phyloP scores from a whole-genome alignment of 2,113 vertebrate species.

The Ranitomeya variabilis region DNA sequence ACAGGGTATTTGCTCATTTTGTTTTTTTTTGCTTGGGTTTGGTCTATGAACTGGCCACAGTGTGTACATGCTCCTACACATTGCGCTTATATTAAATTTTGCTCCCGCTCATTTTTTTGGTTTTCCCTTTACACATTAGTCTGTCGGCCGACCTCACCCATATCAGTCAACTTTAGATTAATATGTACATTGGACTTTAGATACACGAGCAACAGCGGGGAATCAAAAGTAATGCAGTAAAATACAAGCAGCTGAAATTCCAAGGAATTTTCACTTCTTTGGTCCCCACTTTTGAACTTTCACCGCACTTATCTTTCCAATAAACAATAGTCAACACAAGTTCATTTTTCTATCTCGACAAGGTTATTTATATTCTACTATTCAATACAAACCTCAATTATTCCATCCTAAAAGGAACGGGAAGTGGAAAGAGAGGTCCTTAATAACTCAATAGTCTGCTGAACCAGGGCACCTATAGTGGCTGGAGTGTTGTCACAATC shows the following conservation, averaged over 20 bases:
- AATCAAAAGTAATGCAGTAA: neutral
- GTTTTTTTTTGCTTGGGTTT: too few species aligned
- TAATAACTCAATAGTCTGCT: conserved; percentile 47
- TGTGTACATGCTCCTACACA: too few species aligned
- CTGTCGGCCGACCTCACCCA: too few species aligned
- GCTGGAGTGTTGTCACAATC: conserved; percentile 23
- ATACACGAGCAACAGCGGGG: too few species aligned
- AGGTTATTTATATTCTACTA: conserved; percentile 5
- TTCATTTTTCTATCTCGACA: conserved; percentile 34
- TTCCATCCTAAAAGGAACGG: conserved; percentile 2
- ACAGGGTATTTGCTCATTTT: too few species aligned
- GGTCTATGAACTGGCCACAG: too few species aligned
- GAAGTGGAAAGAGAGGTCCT: neutral
- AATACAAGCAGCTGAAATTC: neutral
- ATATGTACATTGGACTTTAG: too few species aligned
- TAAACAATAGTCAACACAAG: neutral
- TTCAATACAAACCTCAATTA: conserved; percentile 27
- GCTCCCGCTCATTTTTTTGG: too few species aligned
- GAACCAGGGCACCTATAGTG: conserved; percentile 20
- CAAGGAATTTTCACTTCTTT: neutral
- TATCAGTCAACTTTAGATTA: too few species aligned
- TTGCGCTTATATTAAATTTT: too few species aligned
- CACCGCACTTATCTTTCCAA: neutral
- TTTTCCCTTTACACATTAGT: too few species aligned
- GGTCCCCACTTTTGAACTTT: neutral